Percentiles rank a stretch among this genome's conserved stretches.
Evolutionary conservation across 2,113 vertebrate genomes (phyloP).

Genomic region (Psettodes erumei): DNA sequence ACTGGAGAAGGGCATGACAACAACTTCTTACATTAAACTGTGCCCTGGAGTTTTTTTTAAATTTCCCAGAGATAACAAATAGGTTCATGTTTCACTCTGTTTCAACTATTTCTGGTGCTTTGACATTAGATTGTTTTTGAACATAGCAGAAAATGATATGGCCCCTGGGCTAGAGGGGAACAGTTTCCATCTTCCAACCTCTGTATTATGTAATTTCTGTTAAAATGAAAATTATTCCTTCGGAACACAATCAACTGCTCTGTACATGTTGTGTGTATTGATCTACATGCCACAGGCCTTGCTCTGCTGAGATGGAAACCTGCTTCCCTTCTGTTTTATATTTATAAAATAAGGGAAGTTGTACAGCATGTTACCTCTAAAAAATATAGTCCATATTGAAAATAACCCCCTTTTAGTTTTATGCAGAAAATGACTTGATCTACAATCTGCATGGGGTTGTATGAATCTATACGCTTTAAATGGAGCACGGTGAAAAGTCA

Average conservation of each 20-base stretch:
- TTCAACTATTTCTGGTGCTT: background rate
- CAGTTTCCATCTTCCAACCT: background rate
- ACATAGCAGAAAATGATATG: constrained; percentile 4
- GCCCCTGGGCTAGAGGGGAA: background rate
- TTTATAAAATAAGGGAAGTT: background rate
- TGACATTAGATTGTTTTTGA: background rate
- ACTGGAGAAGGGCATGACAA: constrained; percentile 25
- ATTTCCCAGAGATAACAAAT: constrained; percentile 34
- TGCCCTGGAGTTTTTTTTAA: constrained; percentile 31
- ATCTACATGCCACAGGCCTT: background rate
- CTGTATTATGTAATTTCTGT: background rate
- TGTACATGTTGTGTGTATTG: background rate
- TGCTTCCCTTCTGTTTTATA: background rate
- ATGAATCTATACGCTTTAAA: background rate
- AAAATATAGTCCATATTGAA: background rate
- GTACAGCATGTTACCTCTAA: background rate
- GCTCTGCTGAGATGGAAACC: background rate
- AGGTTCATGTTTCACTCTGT: background rate
- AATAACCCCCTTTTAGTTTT: background rate
- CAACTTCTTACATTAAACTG: constrained; percentile 28
- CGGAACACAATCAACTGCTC: background rate
- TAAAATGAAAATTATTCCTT: no score
- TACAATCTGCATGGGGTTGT: background rate
- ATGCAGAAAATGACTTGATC: background rate
- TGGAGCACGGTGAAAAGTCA: background rate